Evolutionary conservation across 1,140 invertebrate genomes (phyloP).

Genomic region (Bombus vancouverensis): DNA sequence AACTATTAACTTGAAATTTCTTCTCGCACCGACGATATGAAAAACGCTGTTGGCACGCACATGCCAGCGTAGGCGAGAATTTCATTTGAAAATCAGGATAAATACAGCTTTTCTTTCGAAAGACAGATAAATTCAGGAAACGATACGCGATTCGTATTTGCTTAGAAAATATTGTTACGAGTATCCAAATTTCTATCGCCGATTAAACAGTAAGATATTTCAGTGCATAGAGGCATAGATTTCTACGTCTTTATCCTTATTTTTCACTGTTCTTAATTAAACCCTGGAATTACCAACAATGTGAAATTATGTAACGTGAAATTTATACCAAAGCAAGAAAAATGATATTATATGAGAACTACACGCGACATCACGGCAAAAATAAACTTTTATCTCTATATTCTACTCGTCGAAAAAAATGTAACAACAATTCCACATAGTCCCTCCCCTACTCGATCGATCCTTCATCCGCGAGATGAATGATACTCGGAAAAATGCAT

Average conservation of each 20-base stretch:
- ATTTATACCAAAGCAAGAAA: too few relatives aligned
- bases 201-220: neutral
- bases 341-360: too few relatives aligned
- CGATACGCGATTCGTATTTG: neutral
- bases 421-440: neutral
- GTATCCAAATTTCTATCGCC: neutral
- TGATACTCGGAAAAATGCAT: too few relatives aligned
- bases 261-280: neutral
- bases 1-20: neutral
- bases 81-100: too few relatives aligned
- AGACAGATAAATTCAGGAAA: neutral
- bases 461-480: neutral
- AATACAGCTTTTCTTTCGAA: too few relatives aligned
- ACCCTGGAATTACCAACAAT: neutral
- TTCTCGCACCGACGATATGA: too few relatives aligned
- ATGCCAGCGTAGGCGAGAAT: too few relatives aligned
- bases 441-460: neutral
- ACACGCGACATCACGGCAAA: neutral
- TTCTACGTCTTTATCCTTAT: neutral
- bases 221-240: neutral
- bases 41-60: neutral
- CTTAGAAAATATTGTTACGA: neutral
- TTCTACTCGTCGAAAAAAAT: neutral
- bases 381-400: neutral
- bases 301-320: neutral